These are phyloP conservation scores for Verasper variegatus DNA, from an alignment of 2,113 vertebrate genomes.

Conservation along the genomic window DNA sequence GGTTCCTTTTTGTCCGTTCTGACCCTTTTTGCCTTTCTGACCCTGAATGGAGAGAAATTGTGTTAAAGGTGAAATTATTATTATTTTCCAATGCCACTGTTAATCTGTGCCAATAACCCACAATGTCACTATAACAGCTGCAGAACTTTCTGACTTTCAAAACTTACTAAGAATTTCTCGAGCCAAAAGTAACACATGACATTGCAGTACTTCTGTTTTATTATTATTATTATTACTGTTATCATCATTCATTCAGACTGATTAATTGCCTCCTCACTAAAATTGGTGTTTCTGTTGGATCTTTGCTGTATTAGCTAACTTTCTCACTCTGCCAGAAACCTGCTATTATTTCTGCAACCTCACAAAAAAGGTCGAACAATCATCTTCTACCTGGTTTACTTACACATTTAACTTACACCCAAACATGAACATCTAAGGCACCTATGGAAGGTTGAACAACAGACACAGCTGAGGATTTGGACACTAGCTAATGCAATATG, in stretches of 20 bases:
- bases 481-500: neutral
- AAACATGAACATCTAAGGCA: neutral
- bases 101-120: neutral
- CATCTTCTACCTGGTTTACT: no score
- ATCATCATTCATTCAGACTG: neutral
- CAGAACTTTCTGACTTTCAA: neutral
- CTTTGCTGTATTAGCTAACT: no score
- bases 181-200: neutral
- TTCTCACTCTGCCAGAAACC: no score
- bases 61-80: neutral
- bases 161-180: neutral
- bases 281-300: neutral
- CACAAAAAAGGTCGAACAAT: no score
- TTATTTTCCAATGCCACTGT: neutral
- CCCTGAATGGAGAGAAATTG: conserved; percentile 82
- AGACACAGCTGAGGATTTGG: neutral
- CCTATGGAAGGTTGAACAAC: neutral
- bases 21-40: conserved; percentile 92
- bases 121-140: neutral
- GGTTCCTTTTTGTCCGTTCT: conserved; percentile 84
- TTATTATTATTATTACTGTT: neutral
- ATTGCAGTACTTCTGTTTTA: neutral
- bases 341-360: no score
- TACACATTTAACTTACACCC: no score
- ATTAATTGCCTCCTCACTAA: neutral